Base-by-base conservation (phyloP, 2,888 invertebrate genomes). In the Synanthedon formicaeformis region DNA sequence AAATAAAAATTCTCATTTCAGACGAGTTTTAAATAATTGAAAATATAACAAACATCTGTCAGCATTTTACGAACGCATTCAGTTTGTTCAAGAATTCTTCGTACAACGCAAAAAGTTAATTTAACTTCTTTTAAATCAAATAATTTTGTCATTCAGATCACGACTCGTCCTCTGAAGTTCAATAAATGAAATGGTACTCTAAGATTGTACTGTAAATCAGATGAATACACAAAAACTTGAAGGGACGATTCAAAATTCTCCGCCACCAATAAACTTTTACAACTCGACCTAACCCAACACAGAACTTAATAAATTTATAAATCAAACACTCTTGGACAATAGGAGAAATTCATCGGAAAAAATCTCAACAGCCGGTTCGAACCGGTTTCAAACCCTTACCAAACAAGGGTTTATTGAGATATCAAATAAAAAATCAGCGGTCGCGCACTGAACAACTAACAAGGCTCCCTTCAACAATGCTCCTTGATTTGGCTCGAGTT, bases 351-450 rank as follows among this genome's bases (percentile, higher is more conserved):
- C 66, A 62, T 63, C 58, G 57, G 60, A 65, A 72, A 73, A 78
- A 76, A 65, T 66, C 65, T 64, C 64, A 67, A 34, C 34, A 66
- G 59, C 66, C 62, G 57, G 60, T 59, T 58, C 52, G 63, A 73
- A 76, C 75, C 66, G 71, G 73, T 79, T 75, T 68, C 65, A 68
- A 73, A 72, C 75, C 81, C 80, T 73, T 58, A 56, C n/a, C 73
- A 71, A 74, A 69, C 68, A 71, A 48, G 74, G 72, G 72, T 78
- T 81, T 84, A 85, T 87, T 85, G 83, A 84, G 85, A 86, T 85
- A 85, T 87, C 85, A 82, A 85, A 86, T 83, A 85, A 84, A 85
- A 54, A 85, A 85, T 86, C 85, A 84, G 84, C 80, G 80, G 81
- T 77, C 78, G 77, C 71, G 70, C 73, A 69, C 71, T 62, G 68